Evolutionary conservation across 2,113 vertebrate genomes (phyloP).

Genomic region (Ascaphus truei): DNA sequence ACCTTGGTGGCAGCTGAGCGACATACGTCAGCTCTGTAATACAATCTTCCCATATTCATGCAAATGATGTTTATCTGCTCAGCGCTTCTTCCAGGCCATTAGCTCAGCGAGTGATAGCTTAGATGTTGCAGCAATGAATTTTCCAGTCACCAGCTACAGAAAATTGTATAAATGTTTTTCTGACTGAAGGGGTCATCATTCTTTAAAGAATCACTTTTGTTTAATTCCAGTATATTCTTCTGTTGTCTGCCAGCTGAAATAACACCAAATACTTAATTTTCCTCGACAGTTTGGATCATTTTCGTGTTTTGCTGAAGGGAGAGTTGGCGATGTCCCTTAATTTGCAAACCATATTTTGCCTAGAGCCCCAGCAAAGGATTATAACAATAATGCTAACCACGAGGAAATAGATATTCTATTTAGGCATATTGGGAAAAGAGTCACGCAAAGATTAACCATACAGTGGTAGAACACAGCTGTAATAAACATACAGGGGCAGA

Average conservation of each 20-base stretch:
- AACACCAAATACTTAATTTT: slow-evolving; percentile 27
- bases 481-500: too few species aligned
- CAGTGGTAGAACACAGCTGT: too few species aligned
- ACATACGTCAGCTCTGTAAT: background rate
- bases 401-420: slow-evolving; percentile 15
- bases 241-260: slow-evolving; percentile 29
- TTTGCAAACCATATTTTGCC: slow-evolving; percentile 32
- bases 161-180: background rate
- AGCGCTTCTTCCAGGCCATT: background rate
- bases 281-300: slow-evolving; percentile 34
- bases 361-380: slow-evolving; percentile 13
- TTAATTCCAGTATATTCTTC: slow-evolving; percentile 11
- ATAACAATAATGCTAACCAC: background rate
- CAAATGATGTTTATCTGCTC: background rate
- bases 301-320: slow-evolving; percentile 32
- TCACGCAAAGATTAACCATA: too few species aligned
- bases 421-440: background rate
- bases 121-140: background rate
- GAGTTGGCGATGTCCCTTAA: slow-evolving; percentile 28
- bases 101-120: background rate
- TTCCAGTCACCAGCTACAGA: too few species aligned
- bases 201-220: slow-evolving; percentile 18
- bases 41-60: too few species aligned
- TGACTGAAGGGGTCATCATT: slow-evolving; percentile 27
- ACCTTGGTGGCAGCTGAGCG: too few species aligned